Evolutionary conservation across 2,797 vertebrate genomes (phyloP), one percentile per base, ranked within the genome.

Genomic region (Urocyon cinereoargenteus): DNA sequence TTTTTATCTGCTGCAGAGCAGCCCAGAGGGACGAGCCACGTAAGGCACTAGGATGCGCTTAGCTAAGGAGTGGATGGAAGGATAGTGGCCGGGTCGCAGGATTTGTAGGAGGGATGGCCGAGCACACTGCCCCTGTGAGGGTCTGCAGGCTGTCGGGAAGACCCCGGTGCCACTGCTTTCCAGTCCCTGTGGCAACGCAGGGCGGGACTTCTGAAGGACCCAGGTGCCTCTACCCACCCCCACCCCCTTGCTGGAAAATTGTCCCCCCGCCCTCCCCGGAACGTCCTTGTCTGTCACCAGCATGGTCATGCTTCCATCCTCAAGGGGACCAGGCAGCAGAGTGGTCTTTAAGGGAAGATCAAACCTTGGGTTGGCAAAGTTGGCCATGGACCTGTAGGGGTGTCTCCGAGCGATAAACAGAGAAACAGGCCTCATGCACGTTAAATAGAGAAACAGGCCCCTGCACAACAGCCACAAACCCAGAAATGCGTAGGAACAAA

Each of bases 1-100:
- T 83, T 95, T 94, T 77, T 68, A 81, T 66, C 34, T 79, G 19
- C 40, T 64, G 40, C 72, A 49, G 2, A 49, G 21, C 24, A 92
- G 84, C 28, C 36, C 14, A 79, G 26, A 21, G 12, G 77, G 19
- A 79, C 15, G 28, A 72, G 34, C 40, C 7, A 45, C 40, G 31
- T 55, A 78, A 93, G 26, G 24, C 18, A 51, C 3, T 85, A 81
- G 31, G 12, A 86, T 81, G 73, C 1, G 28, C 62, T 95, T 96
- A 81, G n/a, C 31, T 26, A 55, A 26, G 34, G 91, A 62, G 7
- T 45, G 40, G 40, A 45, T 45, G 40, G 40, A 45, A 45, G 31
- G 13, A 51, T 84, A 66, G 68, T 62, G 45, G 34, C 3, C 24
- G 26, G 28, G 62, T 88, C 53, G 62, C 26, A 92, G 93, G 87